A percentile compares a stretch with the other conserved stretches of the same genome.
These are phyloP conservation scores for Psittacula cyanocephala DNA, from an alignment of 2,113 vertebrate species.

Conservation along the genomic window DNA sequence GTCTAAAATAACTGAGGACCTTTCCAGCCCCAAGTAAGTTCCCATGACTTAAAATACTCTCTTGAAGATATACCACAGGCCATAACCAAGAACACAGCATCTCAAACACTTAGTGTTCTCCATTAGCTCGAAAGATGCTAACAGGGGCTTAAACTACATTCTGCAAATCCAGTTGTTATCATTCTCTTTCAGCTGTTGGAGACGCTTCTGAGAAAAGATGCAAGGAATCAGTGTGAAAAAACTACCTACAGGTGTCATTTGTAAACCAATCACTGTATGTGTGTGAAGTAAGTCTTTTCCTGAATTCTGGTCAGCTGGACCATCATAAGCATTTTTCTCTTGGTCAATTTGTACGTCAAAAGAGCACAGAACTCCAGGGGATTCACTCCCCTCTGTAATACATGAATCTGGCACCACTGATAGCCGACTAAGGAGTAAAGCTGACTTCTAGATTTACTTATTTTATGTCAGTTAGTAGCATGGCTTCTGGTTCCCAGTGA, in stretches of 20 bases:
- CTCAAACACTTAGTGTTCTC: neutral
- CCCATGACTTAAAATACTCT: neutral
- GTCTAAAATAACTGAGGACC: neutral
- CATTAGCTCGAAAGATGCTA: neutral
- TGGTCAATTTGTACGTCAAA: neutral
- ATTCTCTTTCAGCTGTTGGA: neutral
- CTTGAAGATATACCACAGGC: neutral
- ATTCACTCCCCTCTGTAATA: neutral
- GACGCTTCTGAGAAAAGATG: neutral
- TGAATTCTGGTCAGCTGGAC: neutral
- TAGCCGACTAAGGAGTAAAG: neutral
- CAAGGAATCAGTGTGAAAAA: neutral
- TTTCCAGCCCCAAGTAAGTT: neutral
- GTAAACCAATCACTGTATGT: neutral
- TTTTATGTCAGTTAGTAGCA: neutral
- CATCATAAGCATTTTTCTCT: neutral
- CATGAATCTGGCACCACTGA: neutral
- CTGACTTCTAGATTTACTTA: neutral
- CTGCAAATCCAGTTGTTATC: constrained; percentile 11
- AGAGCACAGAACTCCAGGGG: neutral
- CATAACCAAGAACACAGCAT: neutral
- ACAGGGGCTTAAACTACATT: neutral
- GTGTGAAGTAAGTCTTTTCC: neutral
- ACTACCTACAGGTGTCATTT: neutral
- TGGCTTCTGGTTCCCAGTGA: neutral